Base-by-base conservation (phyloP, 2,888 invertebrate species). In the Archips crataeganus region DNA sequence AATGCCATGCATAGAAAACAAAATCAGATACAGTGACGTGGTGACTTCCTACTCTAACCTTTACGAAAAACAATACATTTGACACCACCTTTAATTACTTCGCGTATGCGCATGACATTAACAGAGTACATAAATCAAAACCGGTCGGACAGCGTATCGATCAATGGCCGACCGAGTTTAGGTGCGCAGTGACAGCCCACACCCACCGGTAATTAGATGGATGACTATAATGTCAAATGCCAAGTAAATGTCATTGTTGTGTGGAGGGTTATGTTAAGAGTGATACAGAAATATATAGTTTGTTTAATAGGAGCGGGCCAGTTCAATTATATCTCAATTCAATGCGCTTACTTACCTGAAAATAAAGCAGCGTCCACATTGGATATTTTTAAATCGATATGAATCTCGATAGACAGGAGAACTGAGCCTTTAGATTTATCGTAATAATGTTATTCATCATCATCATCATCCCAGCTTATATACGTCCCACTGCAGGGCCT, bases 201-300 rank as follows among this genome's bases (percentile, higher is more conserved):
- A 89, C 93, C 92, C 88, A 90, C 89, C 81, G 83, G 90, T 92
- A 90, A 93, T 92, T 92, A 92, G 90, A 90, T 85, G 83, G 85
- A 86, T 87, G 82, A 84, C 85, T 74, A 87, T 88, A 94, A 94
- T 94, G 94, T 94, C 94, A 94, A 93, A 91, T 90, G 93, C 89
- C 91, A 81, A 79, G 81, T 87, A 94, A 94, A 94, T 93, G 93
- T 90, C 94, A 92, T 81, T 75, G 81, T 63, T 15, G 62, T 54
- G 49, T 47, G 59, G 69, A 47, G 15, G 36, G 62, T 45, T 54
- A 54, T 54, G 54, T 54, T 23, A 23, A 2, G 13, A 15, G 54
- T 54, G 54, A 54, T 54, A 54, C 9, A 23, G 54, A 23, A 5
- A 23, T 15, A 9, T 23, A 23, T 23, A 9, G 54, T 9, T 54